These are phyloP conservation scores for Gymnothorax reevesii DNA, from an alignment of 2,797 vertebrate species.

Conservation along the genomic window DNA sequence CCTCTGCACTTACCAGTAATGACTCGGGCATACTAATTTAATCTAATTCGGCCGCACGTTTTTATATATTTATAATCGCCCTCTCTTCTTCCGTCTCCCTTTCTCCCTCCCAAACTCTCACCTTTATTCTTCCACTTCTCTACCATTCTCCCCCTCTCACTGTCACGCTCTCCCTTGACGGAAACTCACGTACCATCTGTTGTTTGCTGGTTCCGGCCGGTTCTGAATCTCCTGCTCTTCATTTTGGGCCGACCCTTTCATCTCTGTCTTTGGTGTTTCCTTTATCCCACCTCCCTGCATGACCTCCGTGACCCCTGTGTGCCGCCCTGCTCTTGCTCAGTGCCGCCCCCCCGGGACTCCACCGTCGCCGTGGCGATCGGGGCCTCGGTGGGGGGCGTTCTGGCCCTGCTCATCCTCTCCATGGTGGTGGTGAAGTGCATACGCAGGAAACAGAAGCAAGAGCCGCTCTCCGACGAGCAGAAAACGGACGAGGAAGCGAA, in stretches of 20 bases:
- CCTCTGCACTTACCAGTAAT: not conserved
- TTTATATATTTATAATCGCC: not conserved
- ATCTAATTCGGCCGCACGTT: not conserved
- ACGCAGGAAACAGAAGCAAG: constrained; percentile 89
- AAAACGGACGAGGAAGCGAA: constrained; percentile 98
- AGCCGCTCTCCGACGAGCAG: constrained; percentile 89
- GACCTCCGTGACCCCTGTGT: not conserved
- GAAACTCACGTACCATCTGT: not conserved
- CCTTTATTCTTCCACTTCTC: not conserved
- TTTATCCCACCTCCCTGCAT: too few species aligned
- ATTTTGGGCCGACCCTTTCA: not conserved
- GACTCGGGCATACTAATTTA: not conserved
- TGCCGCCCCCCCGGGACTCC: constrained; percentile 88
- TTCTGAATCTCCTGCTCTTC: not conserved
- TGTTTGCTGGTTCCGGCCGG: not conserved
- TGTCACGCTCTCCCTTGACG: not conserved
- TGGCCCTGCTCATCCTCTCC: constrained; percentile 91
- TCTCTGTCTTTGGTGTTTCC: too few species aligned
- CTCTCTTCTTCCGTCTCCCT: not conserved
- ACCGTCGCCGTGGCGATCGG: constrained; percentile 93
- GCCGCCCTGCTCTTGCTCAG: constrained; percentile 53
- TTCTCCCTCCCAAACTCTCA: not conserved
- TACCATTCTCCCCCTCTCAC: not conserved
- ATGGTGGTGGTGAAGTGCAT: constrained; percentile 95
- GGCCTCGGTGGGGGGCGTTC: constrained; percentile 88